Evolutionary conservation across 2,888 invertebrate genomes (phyloP), one percentile per base, ranked within the genome.

Genomic region (Cryptops parisi): DNA sequence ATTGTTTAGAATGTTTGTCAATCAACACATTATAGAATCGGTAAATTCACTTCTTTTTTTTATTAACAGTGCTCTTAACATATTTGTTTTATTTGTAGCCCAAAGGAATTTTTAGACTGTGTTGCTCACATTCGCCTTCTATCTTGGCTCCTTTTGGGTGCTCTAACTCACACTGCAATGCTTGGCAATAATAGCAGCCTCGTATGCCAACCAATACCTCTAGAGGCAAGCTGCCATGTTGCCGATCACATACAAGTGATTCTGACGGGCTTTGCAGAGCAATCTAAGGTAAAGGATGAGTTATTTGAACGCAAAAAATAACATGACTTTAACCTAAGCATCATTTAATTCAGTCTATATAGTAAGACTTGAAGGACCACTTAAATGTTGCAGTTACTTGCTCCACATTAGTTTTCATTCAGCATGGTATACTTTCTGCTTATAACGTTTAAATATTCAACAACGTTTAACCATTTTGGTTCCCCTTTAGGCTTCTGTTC

Each of bases 181-280:
- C 77, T 79, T 58, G 75, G 76, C 55, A 64, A 64, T 9, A 68
- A 66, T 55, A 65, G 63, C 43, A 57, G 57, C 54, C 56, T 59
- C 39, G 55, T 57, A 63, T 52, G 53, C 23, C 84, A 84, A 63
- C 94, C 97, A 1, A 83, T 98, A 59, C 94, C 96, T 3, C 84
- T 94, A 66, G 96, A 97, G 71, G 89, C 90, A 46, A 89, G 90
- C 47, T 89, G 90, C 65, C 89, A 93, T 70, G 86, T 98, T 65
- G 93, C 96, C 41, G 97, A 98, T 73, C 93, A 96, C 66, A 82
- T 98, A 60, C 91, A 96, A 77, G 84, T 86, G 17, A 94, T 98
- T 64, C 81, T 98, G 76, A 84, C 90, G 1, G 93, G 93, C 9
- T 98, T 97, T 75, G 90, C 93, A 27, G 97, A 97, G 66, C 90